These are phyloP conservation scores for Cyrtonyx montezumae DNA, from an alignment of 2,113 vertebrate species.

Conservation along the genomic window DNA sequence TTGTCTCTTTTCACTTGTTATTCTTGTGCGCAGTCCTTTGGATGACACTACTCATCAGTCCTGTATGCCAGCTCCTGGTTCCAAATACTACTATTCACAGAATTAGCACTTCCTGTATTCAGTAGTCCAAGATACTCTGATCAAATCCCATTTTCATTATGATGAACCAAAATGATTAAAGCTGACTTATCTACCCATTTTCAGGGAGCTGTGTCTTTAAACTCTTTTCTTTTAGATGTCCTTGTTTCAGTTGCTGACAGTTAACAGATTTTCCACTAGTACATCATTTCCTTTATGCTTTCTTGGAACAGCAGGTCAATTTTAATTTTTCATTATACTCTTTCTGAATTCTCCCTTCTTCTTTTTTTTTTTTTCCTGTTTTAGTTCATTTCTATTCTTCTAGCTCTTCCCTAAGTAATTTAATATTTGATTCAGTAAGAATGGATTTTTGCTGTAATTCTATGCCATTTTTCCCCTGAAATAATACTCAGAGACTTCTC, in stretches of 20 bases:
- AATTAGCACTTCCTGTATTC: background rate
- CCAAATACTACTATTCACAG: background rate
- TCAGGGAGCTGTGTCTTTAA: background rate
- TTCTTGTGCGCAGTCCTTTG: background rate
- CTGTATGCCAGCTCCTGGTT: background rate
- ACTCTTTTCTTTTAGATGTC: background rate
- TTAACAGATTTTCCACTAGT: background rate
- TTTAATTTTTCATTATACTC: background rate
- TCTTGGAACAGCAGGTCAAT: background rate
- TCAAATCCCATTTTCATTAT: background rate
- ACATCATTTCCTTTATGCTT: background rate
- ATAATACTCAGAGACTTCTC: background rate
- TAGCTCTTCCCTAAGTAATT: background rate
- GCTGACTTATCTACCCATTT: background rate
- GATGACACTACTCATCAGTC: background rate
- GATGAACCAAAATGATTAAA: background rate
- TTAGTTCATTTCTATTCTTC: background rate
- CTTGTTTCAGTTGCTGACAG: background rate
- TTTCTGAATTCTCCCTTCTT: background rate
- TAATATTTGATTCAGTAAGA: slow-evolving; percentile 14
- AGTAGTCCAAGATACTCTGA: background rate
- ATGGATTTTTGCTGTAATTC: slow-evolving; percentile 24
- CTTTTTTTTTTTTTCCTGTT: background rate
- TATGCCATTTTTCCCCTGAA: background rate
- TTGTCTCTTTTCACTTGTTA: background rate